Conservation (phyloP, 2,797 vertebrate species). For the Alcedo quadribrachys region DNA sequence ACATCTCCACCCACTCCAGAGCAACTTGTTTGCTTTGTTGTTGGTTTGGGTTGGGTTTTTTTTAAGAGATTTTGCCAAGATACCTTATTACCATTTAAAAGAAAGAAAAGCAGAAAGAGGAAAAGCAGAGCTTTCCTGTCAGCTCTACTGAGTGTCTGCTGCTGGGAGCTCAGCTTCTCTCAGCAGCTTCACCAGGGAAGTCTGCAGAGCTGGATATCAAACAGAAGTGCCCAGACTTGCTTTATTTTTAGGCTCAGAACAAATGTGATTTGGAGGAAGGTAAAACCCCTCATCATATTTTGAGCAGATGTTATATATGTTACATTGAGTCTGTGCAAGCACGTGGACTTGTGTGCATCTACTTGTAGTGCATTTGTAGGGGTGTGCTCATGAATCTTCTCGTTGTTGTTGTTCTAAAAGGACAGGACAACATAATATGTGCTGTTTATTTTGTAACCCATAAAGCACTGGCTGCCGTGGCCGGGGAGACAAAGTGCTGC, state of each 20-base stretch:
- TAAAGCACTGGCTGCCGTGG: neutral
- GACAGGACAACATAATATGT: neutral
- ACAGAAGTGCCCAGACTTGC: accelerated
- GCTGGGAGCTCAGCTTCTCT: too few relatives aligned
- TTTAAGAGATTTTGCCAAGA: neutral
- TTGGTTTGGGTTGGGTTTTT: too few relatives aligned
- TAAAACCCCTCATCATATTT: neutral
- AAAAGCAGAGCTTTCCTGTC: neutral
- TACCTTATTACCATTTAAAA: too few relatives aligned
- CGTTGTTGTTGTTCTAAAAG: neutral
- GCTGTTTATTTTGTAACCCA: neutral
- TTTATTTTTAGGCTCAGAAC: neutral
- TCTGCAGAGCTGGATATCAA: neutral
- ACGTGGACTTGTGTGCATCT: neutral
- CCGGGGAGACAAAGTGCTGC: neutral
- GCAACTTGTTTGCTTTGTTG: too few relatives aligned
- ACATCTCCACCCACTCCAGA: neutral
- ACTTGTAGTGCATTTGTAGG: neutral
- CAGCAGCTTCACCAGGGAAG: neutral
- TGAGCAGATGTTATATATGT: neutral
- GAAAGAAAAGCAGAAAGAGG: too few relatives aligned
- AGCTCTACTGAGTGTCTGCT: neutral
- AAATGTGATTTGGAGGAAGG: neutral
- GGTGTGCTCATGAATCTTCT: neutral
- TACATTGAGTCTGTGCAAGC: neutral